phyloP scores from a whole-genome alignment of 2,888 invertebrate species.

The Clitarchus hookeri region DNA sequence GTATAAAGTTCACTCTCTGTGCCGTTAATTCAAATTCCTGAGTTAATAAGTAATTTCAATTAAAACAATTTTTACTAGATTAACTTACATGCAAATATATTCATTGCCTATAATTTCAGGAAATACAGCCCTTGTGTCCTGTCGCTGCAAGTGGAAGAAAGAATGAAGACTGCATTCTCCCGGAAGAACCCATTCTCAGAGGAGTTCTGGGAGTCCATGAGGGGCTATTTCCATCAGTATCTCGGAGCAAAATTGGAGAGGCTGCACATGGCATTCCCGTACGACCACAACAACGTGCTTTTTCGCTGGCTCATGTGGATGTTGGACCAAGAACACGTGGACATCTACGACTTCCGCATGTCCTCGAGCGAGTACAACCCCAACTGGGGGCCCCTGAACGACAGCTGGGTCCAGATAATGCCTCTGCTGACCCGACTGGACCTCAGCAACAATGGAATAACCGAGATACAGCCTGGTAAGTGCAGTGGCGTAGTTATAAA shows the following conservation, averaged over 20 bases:
- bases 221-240: background rate
- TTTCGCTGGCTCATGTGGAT: constrained; percentile 16
- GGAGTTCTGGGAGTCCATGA: constrained; percentile 15
- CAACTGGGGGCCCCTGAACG: constrained; percentile 12
- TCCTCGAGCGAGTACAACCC: background rate
- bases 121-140: background rate
- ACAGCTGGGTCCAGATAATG: background rate
- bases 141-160: background rate
- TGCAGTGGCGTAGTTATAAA: background rate
- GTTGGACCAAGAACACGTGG: background rate
- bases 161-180: background rate
- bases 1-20: too few species aligned
- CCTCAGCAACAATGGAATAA: background rate
- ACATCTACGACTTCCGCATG: constrained; percentile 24
- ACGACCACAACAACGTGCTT: constrained; percentile 4
- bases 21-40: too few species aligned
- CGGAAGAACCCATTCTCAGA: constrained; percentile 18
- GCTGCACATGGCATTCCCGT: background rate
- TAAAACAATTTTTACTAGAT: too few species aligned
- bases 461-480: background rate
- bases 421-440: constrained; percentile 1
- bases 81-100: too few species aligned
- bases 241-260: background rate
- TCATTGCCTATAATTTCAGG: background rate
- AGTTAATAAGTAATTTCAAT: too few species aligned